Percentiles rank a stretch among this genome's conserved stretches.
Conservation (phyloP, 64 coral and sea anemone species). For the Actinia tenebrosa region DNA sequence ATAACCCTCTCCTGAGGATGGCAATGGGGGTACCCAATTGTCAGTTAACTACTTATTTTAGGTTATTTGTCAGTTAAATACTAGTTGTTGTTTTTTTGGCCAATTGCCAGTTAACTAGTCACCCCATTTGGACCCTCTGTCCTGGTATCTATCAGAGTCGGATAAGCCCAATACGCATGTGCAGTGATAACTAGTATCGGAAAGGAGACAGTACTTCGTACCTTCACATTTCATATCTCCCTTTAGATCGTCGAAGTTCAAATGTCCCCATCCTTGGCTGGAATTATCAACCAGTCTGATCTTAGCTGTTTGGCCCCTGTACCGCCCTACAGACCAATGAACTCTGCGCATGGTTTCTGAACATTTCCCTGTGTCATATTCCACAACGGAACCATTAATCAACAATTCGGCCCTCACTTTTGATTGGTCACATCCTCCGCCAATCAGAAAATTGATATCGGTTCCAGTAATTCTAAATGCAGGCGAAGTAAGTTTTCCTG, state of each 20-base stretch:
- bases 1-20: no score
- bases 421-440: constrained; percentile 29
- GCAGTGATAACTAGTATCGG: no score
- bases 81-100: no score
- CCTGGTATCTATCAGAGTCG: no score
- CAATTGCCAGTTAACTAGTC: no score
- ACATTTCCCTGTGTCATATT: constrained; percentile 14
- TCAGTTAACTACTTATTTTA: no score
- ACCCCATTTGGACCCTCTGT: no score
- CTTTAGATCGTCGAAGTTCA: constrained; percentile 43
- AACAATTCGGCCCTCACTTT: constrained; percentile 25
- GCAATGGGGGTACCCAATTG: no score
- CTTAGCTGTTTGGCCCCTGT: neutral
- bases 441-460: constrained; percentile 39
- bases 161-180: no score
- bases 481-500: constrained; percentile 32
- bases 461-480: constrained; percentile 22
- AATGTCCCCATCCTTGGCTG: constrained; percentile 18
- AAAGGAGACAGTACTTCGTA: neutral
- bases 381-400: constrained; percentile 13
- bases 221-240: constrained; percentile 19
- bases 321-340: constrained; percentile 29
- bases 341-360: constrained; percentile 18
- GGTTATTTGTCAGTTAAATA: no score
- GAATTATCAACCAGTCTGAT: constrained; percentile 27